Percentiles rank a stretch among this genome's conserved stretches.
Conservation (phyloP, 2,113 vertebrate species). For the Xenopus tropicalis region DNA sequence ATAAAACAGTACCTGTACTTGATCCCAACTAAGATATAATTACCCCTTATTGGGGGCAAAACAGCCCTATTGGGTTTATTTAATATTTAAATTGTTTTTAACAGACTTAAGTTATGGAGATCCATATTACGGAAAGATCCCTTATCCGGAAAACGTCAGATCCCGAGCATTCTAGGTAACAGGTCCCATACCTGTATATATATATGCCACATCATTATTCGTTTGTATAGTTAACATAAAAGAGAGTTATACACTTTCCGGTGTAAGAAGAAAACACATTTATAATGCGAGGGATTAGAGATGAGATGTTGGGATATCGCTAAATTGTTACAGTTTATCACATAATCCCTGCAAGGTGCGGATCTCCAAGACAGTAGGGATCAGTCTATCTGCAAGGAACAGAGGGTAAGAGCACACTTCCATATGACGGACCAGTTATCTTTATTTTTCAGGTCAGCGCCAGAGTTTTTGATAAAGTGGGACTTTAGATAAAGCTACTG, state of each 20-base stretch:
- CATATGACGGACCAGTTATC: slow-evolving; percentile 11
- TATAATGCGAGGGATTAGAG: slow-evolving; percentile 9
- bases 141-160: too few species aligned
- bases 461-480: slow-evolving; percentile 18
- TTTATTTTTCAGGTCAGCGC: slow-evolving; percentile 6
- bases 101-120: too few species aligned
- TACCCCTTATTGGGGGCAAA: too few species aligned
- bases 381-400: slow-evolving; percentile 19
- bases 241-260: not conserved
- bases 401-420: slow-evolving; percentile 5
- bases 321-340: not conserved
- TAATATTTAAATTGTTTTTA: too few species aligned
- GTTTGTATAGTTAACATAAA: not conserved
- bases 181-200: too few species aligned
- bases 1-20: too few species aligned
- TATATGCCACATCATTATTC: not conserved
- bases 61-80: too few species aligned
- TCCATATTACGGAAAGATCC: too few species aligned
- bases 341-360: not conserved
- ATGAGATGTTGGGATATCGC: not conserved
- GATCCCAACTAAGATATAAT: too few species aligned
- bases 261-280: not conserved
- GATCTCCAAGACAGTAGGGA: slow-evolving; percentile 5
- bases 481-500: slow-evolving; percentile 16
- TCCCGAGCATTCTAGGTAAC: too few species aligned